Base-by-base conservation (phyloP, 1,140 invertebrate species). In the Metopolophium dirhodum region DNA sequence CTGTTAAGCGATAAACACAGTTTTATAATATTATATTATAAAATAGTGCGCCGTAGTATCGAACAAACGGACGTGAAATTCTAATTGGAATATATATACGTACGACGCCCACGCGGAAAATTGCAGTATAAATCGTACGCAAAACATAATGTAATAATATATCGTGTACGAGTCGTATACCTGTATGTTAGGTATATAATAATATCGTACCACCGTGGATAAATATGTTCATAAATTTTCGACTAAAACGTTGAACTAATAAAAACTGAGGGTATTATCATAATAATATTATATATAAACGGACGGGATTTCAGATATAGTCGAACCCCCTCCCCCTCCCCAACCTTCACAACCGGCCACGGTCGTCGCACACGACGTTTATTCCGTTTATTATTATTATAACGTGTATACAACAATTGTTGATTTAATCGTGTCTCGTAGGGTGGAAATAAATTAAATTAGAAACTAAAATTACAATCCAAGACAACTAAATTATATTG, bases 401-500 rank as follows among this genome's bases (percentile, higher is more conserved):
- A 77, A 77, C n/a, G 61, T n/a, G n/a, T 77, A 77, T 77, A 77
- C 30, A 18, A 77, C 30, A n/a, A 77, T 77, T 77, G 61, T 77
- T 4, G 7, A 61, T 61, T 61, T 77, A n/a, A 77, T 77, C n/a
- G 61, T 77, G 14, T 35, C 61, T 77, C 61, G n/a, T n/a, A 77
- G 30, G n/a, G 61, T 77, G 61, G 61, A 77, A 77, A 77, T n/a
- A 77, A 77, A n/a, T 77, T 77, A 77, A 77, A 77, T 77, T 77
- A 18, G 30, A 77, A n/a, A 77, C 61, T 77, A 77, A n/a, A 77
- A n/a, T 77, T n/a, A 77, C 61, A 77, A 77, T 77, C 61, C 30
- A 77, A 77, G 61, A 77, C n/a, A n/a, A 18, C 9, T 77, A 77
- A n/a, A n/a, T 77, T n/a, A 77, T n/a, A 77, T 77, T n/a, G 4